Percentiles rank a stretch among this genome's conserved stretches.
These are phyloP conservation scores for Eleutherodactylus coqui DNA, from an alignment of 2,797 vertebrate genomes.

Conservation along the genomic window DNA sequence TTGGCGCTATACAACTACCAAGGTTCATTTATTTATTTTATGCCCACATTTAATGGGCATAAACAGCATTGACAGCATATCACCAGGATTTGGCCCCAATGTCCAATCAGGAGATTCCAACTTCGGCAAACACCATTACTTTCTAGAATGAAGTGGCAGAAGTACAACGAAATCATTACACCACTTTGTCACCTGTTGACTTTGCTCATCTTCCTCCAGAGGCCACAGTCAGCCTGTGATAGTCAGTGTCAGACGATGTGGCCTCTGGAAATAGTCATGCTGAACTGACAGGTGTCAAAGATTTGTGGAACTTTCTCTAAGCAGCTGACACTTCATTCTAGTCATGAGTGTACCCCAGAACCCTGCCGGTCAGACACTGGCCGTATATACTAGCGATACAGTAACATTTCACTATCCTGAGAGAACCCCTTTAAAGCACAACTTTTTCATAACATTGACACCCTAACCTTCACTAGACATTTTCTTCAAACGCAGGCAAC, in stretches of 20 bases:
- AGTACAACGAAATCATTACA: background rate
- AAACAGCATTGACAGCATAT: background rate
- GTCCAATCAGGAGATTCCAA: background rate
- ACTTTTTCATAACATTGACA: background rate
- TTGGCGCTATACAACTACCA: too few species aligned
- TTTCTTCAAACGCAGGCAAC: background rate
- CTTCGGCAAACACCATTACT: background rate
- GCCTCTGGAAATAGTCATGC: background rate
- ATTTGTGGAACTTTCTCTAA: too few species aligned
- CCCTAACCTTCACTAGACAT: background rate
- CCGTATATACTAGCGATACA: background rate
- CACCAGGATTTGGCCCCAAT: background rate
- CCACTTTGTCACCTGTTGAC: background rate
- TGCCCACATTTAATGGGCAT: background rate
- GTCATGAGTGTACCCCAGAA: background rate
- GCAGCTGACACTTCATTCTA: too few species aligned
- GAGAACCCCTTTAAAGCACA: background rate
- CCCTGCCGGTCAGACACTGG: background rate
- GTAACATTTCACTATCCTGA: background rate
- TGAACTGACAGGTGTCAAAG: background rate
- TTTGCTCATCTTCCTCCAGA: background rate
- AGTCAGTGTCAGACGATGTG: background rate
- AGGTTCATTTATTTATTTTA: too few species aligned
- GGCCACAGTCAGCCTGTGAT: background rate
- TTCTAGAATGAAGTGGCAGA: background rate